These are phyloP conservation scores for Lepisosteus oculatus DNA, from an alignment of 2,113 vertebrate genomes.

Conservation along the genomic window DNA sequence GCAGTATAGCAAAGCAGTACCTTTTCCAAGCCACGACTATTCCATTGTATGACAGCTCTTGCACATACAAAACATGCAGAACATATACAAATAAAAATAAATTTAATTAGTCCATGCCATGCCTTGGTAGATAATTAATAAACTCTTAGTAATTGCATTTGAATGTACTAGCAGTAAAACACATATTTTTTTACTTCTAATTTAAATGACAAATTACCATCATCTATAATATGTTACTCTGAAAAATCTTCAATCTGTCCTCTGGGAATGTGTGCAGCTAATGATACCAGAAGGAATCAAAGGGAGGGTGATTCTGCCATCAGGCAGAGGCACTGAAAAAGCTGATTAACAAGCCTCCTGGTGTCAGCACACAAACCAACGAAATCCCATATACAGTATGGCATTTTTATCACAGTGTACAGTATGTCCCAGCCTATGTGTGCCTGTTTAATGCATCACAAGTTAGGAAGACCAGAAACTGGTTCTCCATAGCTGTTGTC, in stretches of 20 bases:
- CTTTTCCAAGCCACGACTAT: too few species aligned
- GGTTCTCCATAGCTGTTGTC: too few species aligned
- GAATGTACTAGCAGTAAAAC: slow-evolving; percentile 34
- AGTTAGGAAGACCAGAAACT: too few species aligned
- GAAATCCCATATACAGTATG: slow-evolving; percentile 17
- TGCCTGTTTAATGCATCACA: too few species aligned
- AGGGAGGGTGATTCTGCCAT: slow-evolving; percentile 2
- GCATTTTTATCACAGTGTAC: too few species aligned
- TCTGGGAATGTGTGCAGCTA: slow-evolving; percentile 10
- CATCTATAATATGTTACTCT: slow-evolving; percentile 25
- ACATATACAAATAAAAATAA: not conserved
- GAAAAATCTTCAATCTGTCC: slow-evolving; percentile 4
- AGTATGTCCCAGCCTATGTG: too few species aligned
- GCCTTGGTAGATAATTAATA: slow-evolving; percentile 27
- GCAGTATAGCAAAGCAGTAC: too few species aligned
- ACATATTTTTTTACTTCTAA: slow-evolving; percentile 23
- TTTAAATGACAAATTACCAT: slow-evolving; percentile 38
- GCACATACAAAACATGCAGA: too few species aligned
- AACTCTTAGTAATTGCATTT: slow-evolving; percentile 32
- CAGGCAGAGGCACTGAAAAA: slow-evolving; percentile 29
- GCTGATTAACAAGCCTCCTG: slow-evolving; percentile 36
- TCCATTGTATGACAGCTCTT: too few species aligned
- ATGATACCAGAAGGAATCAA: slow-evolving; percentile 1
- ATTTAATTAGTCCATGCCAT: not conserved
- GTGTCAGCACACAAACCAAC: slow-evolving; percentile 9